Conservation (phyloP, 2,113 vertebrate genomes). For the Montifringilla adamsi region DNA sequence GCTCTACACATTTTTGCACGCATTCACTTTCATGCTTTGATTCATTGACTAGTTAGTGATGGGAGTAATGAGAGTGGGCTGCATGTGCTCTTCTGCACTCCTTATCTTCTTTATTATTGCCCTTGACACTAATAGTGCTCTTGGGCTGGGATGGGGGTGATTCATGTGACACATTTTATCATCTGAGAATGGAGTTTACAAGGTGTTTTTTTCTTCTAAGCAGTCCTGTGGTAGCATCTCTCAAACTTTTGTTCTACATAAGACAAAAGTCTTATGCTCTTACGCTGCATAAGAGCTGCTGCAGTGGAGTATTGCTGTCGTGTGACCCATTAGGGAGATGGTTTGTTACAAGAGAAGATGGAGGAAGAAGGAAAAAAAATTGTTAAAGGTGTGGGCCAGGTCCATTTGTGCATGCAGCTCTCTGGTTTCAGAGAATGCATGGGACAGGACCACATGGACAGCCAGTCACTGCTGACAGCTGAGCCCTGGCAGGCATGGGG, state of each 20-base stretch:
- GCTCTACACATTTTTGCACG: neutral
- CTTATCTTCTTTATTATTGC: constrained; percentile 8
- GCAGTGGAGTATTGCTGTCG: neutral
- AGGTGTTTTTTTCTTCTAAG: neutral
- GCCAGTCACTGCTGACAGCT: neutral
- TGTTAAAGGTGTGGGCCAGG: neutral
- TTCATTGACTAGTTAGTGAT: neutral
- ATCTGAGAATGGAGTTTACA: neutral
- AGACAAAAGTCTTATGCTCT: no score
- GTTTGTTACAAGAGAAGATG: neutral
- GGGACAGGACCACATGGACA: neutral
- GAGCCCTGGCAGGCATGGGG: neutral
- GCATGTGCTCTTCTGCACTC: neutral
- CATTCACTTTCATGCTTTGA: neutral
- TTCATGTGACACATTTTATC: neutral
- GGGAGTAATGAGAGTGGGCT: neutral
- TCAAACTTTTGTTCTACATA: neutral
- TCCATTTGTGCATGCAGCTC: neutral
- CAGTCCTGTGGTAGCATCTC: neutral
- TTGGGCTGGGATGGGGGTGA: neutral
- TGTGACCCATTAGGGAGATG: neutral
- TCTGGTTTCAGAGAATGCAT: neutral
- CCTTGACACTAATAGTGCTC: constrained; percentile 31
- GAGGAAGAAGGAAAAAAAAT: neutral
- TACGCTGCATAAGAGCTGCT: neutral